A percentile compares a stretch with the other conserved stretches of the same genome.
phyloP scores from a whole-genome alignment of 2,113 vertebrate species.

The Gyps fulvus region DNA sequence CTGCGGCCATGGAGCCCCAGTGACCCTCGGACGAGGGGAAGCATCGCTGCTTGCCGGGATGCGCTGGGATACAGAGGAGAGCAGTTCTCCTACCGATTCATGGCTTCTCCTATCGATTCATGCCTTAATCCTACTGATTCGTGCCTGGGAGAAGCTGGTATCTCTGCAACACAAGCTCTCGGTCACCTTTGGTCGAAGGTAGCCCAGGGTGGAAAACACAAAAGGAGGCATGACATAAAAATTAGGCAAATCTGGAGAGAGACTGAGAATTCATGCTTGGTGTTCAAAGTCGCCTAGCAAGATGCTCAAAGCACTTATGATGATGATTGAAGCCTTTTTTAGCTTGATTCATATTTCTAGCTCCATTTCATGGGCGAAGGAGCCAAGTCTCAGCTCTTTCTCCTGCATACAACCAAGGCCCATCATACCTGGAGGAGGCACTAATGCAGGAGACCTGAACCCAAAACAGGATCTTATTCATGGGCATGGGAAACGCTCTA shows the following conservation, averaged over 20 bases:
- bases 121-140: neutral
- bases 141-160: neutral
- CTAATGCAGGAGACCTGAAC: neutral
- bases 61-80: neutral
- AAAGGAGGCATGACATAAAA: neutral
- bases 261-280: neutral
- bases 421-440: neutral
- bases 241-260: neutral
- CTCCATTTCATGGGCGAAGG: neutral
- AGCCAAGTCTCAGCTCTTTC: neutral
- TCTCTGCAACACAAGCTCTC: neutral
- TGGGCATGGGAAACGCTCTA: neutral
- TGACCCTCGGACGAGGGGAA: fast-evolving
- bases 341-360: neutral
- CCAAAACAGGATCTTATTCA: neutral
- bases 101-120: neutral
- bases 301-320: neutral
- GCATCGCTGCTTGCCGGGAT: fast-evolving
- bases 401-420: fast-evolving
- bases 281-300: neutral
- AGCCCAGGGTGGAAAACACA: neutral
- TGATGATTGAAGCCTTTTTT: neutral
- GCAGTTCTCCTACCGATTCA: neutral
- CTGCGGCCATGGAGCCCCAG: fast-evolving
- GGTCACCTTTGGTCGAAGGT: neutral